Conservation (phyloP, 2,113 vertebrate species). For the Phylloscopus whistleri region DNA sequence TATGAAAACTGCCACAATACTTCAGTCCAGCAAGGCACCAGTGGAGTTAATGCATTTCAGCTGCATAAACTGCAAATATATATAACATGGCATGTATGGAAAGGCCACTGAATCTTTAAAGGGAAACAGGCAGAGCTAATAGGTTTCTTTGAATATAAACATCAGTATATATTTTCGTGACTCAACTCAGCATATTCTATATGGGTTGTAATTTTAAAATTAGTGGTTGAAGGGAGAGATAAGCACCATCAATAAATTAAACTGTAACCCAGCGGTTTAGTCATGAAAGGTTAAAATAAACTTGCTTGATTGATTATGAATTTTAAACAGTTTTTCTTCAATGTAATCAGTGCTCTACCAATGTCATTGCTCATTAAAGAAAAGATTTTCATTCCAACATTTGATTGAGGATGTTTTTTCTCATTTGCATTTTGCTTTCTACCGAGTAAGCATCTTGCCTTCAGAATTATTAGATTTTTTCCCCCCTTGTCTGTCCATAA, state of each 20-base stretch:
- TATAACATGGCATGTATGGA: slow-evolving; percentile 23
- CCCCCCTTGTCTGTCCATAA: slow-evolving; percentile 62
- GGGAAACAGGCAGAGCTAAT: slow-evolving; percentile 59
- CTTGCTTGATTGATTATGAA: slow-evolving; percentile 83
- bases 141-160: slow-evolving; percentile 66
- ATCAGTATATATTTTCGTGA: slow-evolving; percentile 70
- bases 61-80: slow-evolving; percentile 38
- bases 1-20: background rate
- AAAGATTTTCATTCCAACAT: slow-evolving; percentile 80
- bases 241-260: slow-evolving; percentile 73
- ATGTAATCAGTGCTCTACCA: slow-evolving; percentile 81
- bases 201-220: slow-evolving; percentile 74
- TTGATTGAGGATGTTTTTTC: slow-evolving; percentile 80
- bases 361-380: slow-evolving; percentile 80
- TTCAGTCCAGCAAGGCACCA: background rate
- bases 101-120: slow-evolving; percentile 63
- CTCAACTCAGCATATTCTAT: slow-evolving; percentile 67
- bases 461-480: slow-evolving; percentile 72
- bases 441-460: slow-evolving; percentile 75
- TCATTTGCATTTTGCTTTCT: slow-evolving; percentile 81
- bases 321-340: slow-evolving; percentile 82
- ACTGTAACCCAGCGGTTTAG: slow-evolving; percentile 70
- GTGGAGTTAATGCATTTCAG: slow-evolving; percentile 47
- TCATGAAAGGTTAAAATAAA: slow-evolving; percentile 83
- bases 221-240: slow-evolving; percentile 65